Conservation (phyloP, 2,888 invertebrate genomes). For the Apodemia hepburni region DNA sequence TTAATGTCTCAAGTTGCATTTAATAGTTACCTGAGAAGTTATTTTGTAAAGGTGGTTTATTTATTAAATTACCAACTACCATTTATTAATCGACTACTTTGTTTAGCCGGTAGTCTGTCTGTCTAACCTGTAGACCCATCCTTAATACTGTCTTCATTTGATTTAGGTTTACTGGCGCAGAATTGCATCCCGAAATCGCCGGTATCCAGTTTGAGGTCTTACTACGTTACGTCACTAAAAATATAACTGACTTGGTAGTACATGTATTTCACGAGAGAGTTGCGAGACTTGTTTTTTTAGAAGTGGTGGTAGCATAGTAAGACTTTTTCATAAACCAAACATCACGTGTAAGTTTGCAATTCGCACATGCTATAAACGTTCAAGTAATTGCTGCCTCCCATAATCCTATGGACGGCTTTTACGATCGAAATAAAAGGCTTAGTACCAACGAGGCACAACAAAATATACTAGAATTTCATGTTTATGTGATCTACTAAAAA, state of each 20-base stretch:
- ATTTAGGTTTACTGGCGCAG: too few species aligned
- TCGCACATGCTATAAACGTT: neutral
- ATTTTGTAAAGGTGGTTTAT: neutral
- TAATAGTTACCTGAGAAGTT: neutral
- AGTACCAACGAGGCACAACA: neutral
- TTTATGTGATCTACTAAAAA: neutral
- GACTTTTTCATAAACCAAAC: neutral
- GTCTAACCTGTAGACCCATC: too few species aligned
- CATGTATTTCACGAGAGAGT: too few species aligned
- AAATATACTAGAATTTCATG: neutral
- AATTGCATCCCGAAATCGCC: too few species aligned
- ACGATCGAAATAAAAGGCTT: slow-evolving; percentile 1
- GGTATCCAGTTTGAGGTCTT: too few species aligned
- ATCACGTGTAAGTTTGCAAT: neutral
- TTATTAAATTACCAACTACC: too few species aligned
- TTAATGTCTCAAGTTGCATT: neutral
- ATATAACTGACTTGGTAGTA: too few species aligned
- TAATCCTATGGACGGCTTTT: neutral
- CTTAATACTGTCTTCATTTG: too few species aligned
- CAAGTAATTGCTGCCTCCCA: neutral
- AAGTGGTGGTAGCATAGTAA: neutral
- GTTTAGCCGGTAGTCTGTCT: too few species aligned
- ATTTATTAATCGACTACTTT: too few species aligned
- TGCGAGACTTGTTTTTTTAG: too few species aligned
- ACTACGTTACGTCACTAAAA: too few species aligned